These are phyloP conservation scores for Syrista parreyssii DNA, from an alignment of 2,888 invertebrate species.

Conservation along the genomic window DNA sequence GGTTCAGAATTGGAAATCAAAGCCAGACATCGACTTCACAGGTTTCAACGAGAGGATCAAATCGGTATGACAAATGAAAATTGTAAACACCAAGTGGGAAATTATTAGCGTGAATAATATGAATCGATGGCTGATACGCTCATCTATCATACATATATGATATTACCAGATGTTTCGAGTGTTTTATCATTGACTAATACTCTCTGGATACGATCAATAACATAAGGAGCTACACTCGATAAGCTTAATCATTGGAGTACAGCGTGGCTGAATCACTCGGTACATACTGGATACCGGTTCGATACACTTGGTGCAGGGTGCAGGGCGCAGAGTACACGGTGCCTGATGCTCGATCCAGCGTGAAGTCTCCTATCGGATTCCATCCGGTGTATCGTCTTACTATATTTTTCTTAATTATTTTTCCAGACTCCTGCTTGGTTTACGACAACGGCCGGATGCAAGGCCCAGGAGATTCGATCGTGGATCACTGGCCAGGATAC, in stretches of 20 bases:
- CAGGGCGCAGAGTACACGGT: background rate
- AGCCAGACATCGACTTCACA: conserved; percentile 81
- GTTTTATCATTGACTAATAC: conserved; percentile 29
- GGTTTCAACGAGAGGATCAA: conserved; percentile 74
- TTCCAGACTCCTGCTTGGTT: conserved; percentile 66
- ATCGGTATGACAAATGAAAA: conserved; percentile 40
- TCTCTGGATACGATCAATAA: conserved; percentile 7
- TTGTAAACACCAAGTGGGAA: background rate
- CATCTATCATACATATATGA: background rate
- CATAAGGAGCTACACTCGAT: background rate
- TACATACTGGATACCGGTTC: background rate
- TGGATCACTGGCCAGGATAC: conserved; percentile 75
- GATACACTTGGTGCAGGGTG: background rate
- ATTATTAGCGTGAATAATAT: background rate
- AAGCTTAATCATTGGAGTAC: background rate
- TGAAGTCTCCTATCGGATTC: background rate
- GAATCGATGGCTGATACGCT: background rate
- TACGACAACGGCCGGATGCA: conserved; percentile 68
- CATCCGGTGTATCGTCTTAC: background rate
- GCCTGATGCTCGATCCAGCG: background rate
- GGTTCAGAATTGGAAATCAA: conserved; percentile 85
- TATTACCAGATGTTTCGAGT: conserved; percentile 26
- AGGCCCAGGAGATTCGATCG: conserved; percentile 41
- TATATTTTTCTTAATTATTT: background rate
- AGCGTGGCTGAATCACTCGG: background rate